Conservation (phyloP, 2,113 vertebrate species). For the Balaeniceps rex region DNA sequence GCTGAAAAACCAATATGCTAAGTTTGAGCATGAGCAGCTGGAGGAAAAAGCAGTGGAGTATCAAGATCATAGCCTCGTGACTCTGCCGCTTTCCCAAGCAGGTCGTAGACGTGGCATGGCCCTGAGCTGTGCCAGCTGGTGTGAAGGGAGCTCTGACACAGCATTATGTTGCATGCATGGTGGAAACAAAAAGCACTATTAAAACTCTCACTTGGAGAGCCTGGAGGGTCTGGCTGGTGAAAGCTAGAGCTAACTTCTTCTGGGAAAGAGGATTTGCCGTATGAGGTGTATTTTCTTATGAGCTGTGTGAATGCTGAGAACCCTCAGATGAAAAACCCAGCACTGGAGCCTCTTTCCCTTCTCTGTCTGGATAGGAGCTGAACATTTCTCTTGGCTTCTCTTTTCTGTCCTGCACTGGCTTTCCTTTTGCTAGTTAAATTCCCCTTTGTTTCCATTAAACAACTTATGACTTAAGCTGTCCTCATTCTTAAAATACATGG, state of each 20-base stretch:
- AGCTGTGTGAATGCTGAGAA: not conserved
- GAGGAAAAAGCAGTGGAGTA: not conserved
- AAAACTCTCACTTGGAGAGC: not conserved
- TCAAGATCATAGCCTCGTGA: not conserved
- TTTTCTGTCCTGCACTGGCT: not conserved
- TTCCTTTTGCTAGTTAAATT: not conserved
- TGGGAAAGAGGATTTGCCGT: not conserved
- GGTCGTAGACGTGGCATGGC: accelerated
- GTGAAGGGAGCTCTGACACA: not conserved
- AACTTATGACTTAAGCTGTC: not conserved
- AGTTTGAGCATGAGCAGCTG: not conserved
- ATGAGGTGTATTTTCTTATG: not conserved
- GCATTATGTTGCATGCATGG: not conserved
- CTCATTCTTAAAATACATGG: not conserved
- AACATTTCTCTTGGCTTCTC: not conserved
- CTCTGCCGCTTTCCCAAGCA: not conserved
- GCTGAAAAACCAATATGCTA: not conserved
- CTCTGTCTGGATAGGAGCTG: not conserved
- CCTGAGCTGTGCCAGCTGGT: not conserved
- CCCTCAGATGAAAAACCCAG: accelerated
- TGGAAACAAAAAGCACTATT: not conserved
- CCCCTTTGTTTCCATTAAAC: not conserved
- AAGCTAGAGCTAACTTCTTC: not conserved
- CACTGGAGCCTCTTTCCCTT: not conserved
- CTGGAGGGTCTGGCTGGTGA: not conserved